Base-by-base conservation (phyloP, 2,888 invertebrate species). In the Trypoxylon attenuatum region DNA sequence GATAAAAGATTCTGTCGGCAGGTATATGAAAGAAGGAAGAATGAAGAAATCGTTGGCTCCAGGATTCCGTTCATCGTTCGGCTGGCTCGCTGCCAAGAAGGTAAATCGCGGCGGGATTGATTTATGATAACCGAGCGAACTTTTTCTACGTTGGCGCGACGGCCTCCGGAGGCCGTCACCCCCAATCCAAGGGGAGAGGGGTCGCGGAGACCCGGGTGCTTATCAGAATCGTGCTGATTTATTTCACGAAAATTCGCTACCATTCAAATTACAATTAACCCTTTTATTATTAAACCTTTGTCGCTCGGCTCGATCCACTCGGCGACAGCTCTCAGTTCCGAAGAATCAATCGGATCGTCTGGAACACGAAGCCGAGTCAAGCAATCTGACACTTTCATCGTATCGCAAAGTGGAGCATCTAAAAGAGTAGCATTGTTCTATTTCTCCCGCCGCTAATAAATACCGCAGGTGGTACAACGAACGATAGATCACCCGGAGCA, bases 41-140 rank as follows among this genome's bases (percentile, higher is more conserved):
- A 76, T 74, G 74, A 76, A 73, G 71, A 76, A 76, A 73, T 76
- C 74, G 71, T 73, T 64, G 66, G 55, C 63, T 33, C 45, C 60
- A 46, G 69, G 69, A 69, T 66, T 74, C 49, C 63, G 73, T 65
- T 57, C 46, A 52, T 62, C 74, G 74, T 75, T 72, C 65, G 76
- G 51, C 62, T 75, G 75, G 75, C 75, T 56, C 42, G 58, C 43
- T 51, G 66, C 76, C 76, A 77, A 58, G 53, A 59, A 77, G 67
- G 71, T 76, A 76, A 76, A 76, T 76, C 76, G 76, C 69, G 58
- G 54, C 58, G 33, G 58, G 77, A 76, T 76, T 76, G 76, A 76
- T 76, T 76, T 76, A 76, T 73, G 77, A n/a, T n/a, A n/a, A 77
- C 64, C 66, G 77, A 76, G 66, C 69, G 53, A 61, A 69, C 67